Percentiles rank a stretch among this genome's conserved stretches.
Conservation (phyloP, 2,113 vertebrate genomes). For the Pomatostomus ruficeps region DNA sequence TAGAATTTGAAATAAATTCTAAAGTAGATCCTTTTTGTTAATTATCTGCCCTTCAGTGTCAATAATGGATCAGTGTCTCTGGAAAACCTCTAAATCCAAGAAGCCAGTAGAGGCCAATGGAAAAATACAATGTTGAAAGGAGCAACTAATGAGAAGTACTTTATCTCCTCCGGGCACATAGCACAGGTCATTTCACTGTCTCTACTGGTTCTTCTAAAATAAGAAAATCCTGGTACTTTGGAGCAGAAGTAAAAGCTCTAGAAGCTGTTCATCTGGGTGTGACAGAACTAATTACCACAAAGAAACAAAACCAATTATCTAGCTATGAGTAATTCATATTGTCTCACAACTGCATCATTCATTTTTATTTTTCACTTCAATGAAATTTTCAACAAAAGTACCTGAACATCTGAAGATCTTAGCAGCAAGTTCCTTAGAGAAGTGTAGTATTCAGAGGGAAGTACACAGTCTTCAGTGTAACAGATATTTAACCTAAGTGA, state of each 20-base stretch:
- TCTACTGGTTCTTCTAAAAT: background rate
- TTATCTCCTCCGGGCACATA: background rate
- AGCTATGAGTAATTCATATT: background rate
- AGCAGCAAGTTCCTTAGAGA: conserved; percentile 90
- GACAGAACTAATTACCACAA: background rate
- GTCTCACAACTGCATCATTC: background rate
- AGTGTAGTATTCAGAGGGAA: conserved; percentile 86
- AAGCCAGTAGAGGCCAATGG: background rate
- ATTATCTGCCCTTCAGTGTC: background rate
- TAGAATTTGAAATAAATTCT: background rate
- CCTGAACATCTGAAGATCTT: conserved; percentile 92
- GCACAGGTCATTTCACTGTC: background rate
- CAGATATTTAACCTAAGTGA: conserved; percentile 90
- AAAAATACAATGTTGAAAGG: background rate
- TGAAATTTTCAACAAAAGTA: conserved; percentile 38
- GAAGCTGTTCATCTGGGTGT: background rate
- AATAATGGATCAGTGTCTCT: background rate
- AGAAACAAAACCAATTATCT: background rate
- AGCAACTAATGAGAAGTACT: background rate
- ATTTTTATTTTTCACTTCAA: background rate
- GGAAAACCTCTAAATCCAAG: background rate
- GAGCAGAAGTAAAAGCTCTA: background rate
- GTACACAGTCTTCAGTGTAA: conserved; percentile 95
- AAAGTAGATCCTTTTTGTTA: background rate
- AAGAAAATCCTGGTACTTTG: background rate